Base-by-base conservation (phyloP, 2,113 vertebrate genomes). In the Gobio gobio region DNA sequence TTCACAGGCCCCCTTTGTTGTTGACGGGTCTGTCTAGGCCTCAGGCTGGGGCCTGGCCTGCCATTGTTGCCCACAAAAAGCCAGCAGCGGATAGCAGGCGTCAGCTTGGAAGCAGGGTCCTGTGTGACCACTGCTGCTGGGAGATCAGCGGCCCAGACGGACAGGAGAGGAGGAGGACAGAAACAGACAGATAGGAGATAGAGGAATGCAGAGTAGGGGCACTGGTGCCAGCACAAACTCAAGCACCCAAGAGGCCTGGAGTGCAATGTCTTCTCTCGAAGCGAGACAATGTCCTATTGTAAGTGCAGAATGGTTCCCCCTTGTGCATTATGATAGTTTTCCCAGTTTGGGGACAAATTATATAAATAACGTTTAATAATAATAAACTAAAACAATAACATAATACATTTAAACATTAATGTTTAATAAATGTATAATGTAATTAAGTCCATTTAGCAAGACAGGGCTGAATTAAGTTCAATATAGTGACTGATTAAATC, bases 21-120 rank as follows among this genome's bases (percentile, higher is more conserved):
- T 88, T 51, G 24, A 29, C 3, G 89, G 87, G 92, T 84, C 88
- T 85, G 90, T 91, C 92, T 90, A 93, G 93, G 94, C 95, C 94
- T 94, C 83, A 92, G 93, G 93, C 94, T 94, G 93, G 93, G 93
- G 90, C 91, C 92, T 94, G 88, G 93, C 91, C 91, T 90, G 90
- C 91, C 90, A 94, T 95, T 95, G 93, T 95, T 92, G 85, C 93
- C 92, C 90, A 94, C 91, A 94, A 94, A 93, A 90, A 88, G 87
- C 87, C 87, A 94, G 90, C 89, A 91, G 92, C 91, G 90, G 93
- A 91, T 90, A 92, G 91, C 92, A 91, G 89, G 91, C 92, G 91
- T 88, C 92, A 92, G 92, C 91, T 92, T 93, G 93, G 89, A 92
- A 90, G 92, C 91, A 92, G 90, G 82, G 88, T 87, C 89, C 82